Evolutionary conservation across 2,888 invertebrate genomes (phyloP), one percentile per base, ranked within the genome.

Genomic region (Tinea trinotella): DNA sequence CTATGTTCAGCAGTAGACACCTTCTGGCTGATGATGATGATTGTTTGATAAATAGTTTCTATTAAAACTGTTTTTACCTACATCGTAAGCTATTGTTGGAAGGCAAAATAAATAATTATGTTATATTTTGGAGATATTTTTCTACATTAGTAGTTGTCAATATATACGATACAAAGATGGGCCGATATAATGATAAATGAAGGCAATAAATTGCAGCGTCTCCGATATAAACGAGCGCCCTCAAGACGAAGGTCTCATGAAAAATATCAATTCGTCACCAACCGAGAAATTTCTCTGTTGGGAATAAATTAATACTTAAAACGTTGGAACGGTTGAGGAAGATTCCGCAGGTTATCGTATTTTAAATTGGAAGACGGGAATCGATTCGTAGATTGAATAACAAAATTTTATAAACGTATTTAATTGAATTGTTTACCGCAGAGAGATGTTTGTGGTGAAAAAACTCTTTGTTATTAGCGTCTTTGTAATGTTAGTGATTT

Each of bases 241-340:
- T 76, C 73, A 67, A 62, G 62, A 62, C 60, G 62, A 64, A 74
- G 68, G 66, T 64, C 69, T 73, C 71, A 74, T 72, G 74, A 76
- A 78, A 80, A 75, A 77, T 78, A 76, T 76, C 71, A 78, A 78
- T 81, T 75, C 70, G 71, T 74, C 68, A 71, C 65, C 68, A 71
- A 62, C 34, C 52, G 52, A 15, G 12, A 22, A 55, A 50, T 55
- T 52, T 50, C 36, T 24, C 50, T 18, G 15, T 50, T 46, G 46
- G 46, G 46, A 46, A 67, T 64, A 67, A 68, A 73, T 74, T 73
- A 71, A 71, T 66, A 65, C 62, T 61, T 19, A 62, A 66, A 61
- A 63, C 59, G 59, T 58, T 55, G 59, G 57, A 62, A 62, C 64
- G 65, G 61, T 61, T 55, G 57, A 59, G 59, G 58, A 60, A 60